Conservation (phyloP, 2,113 vertebrate genomes). For the Monarcha castaneiventris region DNA sequence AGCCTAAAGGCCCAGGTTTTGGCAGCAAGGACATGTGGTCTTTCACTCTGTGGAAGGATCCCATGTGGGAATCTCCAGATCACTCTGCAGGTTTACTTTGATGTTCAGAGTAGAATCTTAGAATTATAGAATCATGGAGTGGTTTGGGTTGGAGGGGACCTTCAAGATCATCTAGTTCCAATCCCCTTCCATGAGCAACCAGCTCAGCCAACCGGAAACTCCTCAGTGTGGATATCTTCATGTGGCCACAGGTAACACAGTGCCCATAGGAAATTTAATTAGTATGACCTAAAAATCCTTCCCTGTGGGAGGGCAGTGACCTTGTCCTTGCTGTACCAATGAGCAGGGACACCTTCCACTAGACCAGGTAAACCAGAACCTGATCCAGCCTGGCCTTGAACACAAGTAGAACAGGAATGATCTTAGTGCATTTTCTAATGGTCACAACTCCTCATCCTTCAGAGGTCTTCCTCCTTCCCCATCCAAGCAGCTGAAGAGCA, state of each 20-base stretch:
- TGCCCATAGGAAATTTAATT: no score
- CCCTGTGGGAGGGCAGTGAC: no score
- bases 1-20: neutral
- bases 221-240: no score
- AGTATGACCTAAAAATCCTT: no score
- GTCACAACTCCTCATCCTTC: neutral
- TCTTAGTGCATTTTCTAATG: neutral
- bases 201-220: no score
- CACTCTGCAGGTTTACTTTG: neutral
- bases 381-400: neutral
- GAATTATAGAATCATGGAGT: neutral
- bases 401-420: neutral
- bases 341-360: neutral
- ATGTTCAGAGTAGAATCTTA: neutral
- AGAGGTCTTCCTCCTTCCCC: neutral
- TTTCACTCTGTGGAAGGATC: neutral
- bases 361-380: neutral
- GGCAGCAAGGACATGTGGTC: neutral
- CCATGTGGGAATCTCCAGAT: neutral
- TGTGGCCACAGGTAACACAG: no score
- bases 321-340: no score
- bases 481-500: neutral
- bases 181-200: neutral
- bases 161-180: accelerated
- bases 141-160: neutral